These are phyloP conservation scores for Coenobita brevimanus DNA, from an alignment of 1,140 invertebrate species.

Conservation along the genomic window DNA sequence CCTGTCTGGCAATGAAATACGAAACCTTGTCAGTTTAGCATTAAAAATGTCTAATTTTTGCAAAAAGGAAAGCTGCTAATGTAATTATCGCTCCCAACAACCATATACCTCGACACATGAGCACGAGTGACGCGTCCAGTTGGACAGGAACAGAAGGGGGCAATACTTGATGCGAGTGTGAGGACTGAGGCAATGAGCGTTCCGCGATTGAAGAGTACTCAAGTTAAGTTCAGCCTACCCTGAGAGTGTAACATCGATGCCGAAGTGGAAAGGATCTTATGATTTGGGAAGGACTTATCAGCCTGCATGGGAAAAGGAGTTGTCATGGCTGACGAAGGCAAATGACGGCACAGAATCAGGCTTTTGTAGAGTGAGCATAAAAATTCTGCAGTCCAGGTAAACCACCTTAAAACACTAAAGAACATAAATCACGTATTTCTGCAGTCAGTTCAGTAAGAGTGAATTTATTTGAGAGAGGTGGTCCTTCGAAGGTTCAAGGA, in stretches of 20 bases:
- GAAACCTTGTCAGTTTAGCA: not conserved
- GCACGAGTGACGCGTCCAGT: no score
- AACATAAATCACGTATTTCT: conserved; percentile 4
- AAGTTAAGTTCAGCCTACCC: not conserved
- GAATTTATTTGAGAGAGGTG: conserved; percentile 35
- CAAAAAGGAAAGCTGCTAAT: not conserved
- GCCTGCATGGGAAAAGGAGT: conserved; percentile 27
- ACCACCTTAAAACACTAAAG: conserved; percentile 20
- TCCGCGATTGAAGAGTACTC: no score
- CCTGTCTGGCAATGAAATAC: conserved; percentile 10
- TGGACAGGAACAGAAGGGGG: no score
- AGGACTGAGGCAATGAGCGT: no score
- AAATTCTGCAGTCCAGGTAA: conserved; percentile 31
- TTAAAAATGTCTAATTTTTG: conserved; percentile 8
- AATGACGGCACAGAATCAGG: conserved; percentile 9
- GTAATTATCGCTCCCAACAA: not conserved
- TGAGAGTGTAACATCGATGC: not conserved
- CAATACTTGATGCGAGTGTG: no score
- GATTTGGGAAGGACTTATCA: conserved; percentile 23
- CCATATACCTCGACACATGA: not conserved
- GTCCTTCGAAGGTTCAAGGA: conserved; percentile 2
- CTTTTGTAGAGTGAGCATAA: conserved; percentile 43
- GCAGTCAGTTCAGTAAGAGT: conserved; percentile 14
- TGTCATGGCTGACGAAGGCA: conserved; percentile 30
- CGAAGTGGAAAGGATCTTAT: conserved; percentile 36